Evolutionary conservation across 2,888 invertebrate genomes (phyloP).

Genomic region (Melanostoma scalare): DNA sequence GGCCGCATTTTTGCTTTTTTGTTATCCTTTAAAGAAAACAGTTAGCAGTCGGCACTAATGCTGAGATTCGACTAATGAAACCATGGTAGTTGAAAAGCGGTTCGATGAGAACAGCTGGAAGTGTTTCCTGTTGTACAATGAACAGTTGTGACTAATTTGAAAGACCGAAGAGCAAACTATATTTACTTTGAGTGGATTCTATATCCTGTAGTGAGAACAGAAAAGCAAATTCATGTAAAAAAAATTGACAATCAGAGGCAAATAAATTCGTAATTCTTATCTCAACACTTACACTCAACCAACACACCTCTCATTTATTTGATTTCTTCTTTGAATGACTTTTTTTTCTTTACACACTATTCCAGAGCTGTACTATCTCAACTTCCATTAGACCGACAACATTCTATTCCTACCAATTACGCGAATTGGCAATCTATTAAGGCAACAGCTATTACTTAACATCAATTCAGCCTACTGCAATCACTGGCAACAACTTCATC

Average conservation of each 20-base stretch:
- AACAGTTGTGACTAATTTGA: background rate
- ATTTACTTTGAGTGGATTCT: too few relatives aligned
- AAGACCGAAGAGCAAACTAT: constrained; percentile 33
- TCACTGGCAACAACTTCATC: constrained; percentile 77
- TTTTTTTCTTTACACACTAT: constrained; percentile 1
- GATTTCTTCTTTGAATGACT: constrained; percentile 21
- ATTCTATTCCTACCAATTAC: constrained; percentile 67
- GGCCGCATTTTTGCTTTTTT: constrained; percentile 17
- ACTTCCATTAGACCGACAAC: constrained; percentile 63
- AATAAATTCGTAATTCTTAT: constrained; percentile 42
- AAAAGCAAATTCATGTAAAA: constrained; percentile 13
- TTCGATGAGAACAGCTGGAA: too few relatives aligned
- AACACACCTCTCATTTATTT: constrained; percentile 27
- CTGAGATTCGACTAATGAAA: background rate
- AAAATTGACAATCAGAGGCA: constrained; percentile 13
- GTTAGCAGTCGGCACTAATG: background rate
- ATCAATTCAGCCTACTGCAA: constrained; percentile 76
- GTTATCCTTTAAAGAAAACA: background rate
- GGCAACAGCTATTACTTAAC: constrained; percentile 76
- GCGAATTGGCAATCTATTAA: constrained; percentile 72
- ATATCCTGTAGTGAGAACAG: background rate
- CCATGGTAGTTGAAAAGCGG: too few relatives aligned
- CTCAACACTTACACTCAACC: constrained; percentile 23
- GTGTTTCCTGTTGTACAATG: too few relatives aligned
- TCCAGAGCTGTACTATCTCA: background rate